These are phyloP conservation scores for Tromatobia lineatoria DNA, from an alignment of 2,888 invertebrate species.

Conservation along the genomic window DNA sequence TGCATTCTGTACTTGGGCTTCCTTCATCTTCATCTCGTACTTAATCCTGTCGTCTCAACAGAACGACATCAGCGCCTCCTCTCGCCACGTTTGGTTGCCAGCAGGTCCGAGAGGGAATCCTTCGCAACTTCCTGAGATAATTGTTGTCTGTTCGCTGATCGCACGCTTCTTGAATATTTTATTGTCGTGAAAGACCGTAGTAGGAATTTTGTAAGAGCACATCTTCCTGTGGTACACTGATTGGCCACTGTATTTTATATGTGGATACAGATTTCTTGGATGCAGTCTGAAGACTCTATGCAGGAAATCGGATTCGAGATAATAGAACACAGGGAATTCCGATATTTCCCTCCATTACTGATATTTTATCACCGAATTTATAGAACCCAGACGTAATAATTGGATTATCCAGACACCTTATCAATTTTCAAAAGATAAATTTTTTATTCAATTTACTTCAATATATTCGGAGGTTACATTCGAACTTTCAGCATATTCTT, in stretches of 20 bases:
- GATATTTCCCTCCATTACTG: neutral
- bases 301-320: neutral
- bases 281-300: neutral
- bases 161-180: constrained; percentile 55
- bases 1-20: constrained; percentile 44
- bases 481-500: too few relatives aligned
- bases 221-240: neutral
- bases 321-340: neutral
- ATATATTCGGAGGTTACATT: too few relatives aligned
- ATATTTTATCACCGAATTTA: neutral
- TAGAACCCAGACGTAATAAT: neutral
- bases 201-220: neutral
- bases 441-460: too few relatives aligned
- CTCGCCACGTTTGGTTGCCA: constrained; percentile 1
- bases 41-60: constrained; percentile 47
- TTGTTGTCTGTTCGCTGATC: constrained; percentile 56
- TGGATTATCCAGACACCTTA: too few relatives aligned
- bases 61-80: constrained; percentile 25
- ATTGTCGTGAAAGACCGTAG: constrained; percentile 26
- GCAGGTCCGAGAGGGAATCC: constrained; percentile 47
- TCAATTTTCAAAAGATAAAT: too few relatives aligned
- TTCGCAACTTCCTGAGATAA: constrained; percentile 55
- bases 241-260: constrained; percentile 1
- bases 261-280: too few relatives aligned
- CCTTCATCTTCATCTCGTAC: constrained; percentile 39